These are phyloP conservation scores for Meteorus colon DNA, from an alignment of 2,888 invertebrate species.

Conservation along the genomic window DNA sequence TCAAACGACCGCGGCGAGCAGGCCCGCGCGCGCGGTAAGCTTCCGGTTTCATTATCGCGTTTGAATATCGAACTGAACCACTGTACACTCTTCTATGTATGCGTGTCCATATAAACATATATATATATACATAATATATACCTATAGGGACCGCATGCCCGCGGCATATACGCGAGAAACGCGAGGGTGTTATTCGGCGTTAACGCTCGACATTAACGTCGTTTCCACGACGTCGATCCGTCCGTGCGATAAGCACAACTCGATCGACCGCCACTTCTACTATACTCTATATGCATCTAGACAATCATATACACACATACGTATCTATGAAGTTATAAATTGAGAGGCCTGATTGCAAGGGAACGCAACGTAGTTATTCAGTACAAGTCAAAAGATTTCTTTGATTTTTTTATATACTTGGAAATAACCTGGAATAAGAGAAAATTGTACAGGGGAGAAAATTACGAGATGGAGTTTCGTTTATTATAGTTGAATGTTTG, in stretches of 20 bases:
- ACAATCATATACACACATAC: slow-evolving; percentile 12
- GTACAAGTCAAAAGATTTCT: slow-evolving; percentile 16
- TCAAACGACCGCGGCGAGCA: neutral
- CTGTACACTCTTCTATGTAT: slow-evolving; percentile 8
- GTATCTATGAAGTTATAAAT: slow-evolving; percentile 1
- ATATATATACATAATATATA: slow-evolving; percentile 23
- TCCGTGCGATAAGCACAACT: slow-evolving; percentile 37
- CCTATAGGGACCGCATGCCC: slow-evolving; percentile 44
- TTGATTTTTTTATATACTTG: too few species aligned
- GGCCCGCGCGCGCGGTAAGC: slow-evolving; percentile 43
- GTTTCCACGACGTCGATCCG: slow-evolving; percentile 43
- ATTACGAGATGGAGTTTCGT: too few species aligned
- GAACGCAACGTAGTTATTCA: neutral
- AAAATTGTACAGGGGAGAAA: too few species aligned
- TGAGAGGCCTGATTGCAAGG: slow-evolving; percentile 20
- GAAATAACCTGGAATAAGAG: too few species aligned
- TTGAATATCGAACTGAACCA: slow-evolving; percentile 50
- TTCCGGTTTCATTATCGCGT: slow-evolving; percentile 58
- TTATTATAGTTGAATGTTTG: too few species aligned
- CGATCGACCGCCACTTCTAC: slow-evolving; percentile 36
- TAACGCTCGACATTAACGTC: slow-evolving; percentile 45
- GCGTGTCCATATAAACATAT: neutral
- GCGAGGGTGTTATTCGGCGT: slow-evolving; percentile 40
- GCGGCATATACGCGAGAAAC: slow-evolving; percentile 42
- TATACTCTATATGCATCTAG: slow-evolving; percentile 1